Conservation (phyloP, 2,113 vertebrate genomes). For the Garra rufa region DNA sequence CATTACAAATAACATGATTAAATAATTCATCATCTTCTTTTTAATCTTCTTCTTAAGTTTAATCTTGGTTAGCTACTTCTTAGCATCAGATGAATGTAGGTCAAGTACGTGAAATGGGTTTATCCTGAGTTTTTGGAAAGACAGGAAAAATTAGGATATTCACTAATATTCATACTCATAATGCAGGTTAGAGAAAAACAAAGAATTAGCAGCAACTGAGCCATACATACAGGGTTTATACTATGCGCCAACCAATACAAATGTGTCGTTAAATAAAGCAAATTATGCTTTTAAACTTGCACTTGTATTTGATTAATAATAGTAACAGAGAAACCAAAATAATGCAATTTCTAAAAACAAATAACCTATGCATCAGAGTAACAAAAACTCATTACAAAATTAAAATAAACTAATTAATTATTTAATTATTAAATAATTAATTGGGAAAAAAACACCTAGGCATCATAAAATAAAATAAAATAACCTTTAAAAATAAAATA, state of each 20-base stretch:
- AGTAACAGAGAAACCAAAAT: background rate
- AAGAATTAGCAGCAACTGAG: background rate
- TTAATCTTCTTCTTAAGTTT: background rate
- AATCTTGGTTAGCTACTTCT: background rate
- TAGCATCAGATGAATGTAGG: background rate
- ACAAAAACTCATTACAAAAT: background rate
- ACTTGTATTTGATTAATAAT: background rate
- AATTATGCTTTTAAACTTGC: background rate
- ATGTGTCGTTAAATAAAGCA: background rate
- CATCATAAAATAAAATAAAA: too few relatives aligned
- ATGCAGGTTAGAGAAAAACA: background rate
- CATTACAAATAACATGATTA: background rate
- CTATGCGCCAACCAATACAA: background rate
- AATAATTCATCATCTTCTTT: background rate
- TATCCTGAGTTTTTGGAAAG: conserved; percentile 2
- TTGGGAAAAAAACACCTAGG: too few relatives aligned
- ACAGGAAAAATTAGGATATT: background rate
- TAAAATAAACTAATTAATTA: background rate
- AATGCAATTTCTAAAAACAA: background rate
- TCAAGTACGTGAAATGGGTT: background rate
- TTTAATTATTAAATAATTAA: too few relatives aligned
- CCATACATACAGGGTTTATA: background rate
- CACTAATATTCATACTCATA: background rate
- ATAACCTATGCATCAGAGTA: background rate
- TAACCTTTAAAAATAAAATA: too few relatives aligned